phyloP scores from a whole-genome alignment of 2,888 invertebrate species.

The Corythucha ciliata region DNA sequence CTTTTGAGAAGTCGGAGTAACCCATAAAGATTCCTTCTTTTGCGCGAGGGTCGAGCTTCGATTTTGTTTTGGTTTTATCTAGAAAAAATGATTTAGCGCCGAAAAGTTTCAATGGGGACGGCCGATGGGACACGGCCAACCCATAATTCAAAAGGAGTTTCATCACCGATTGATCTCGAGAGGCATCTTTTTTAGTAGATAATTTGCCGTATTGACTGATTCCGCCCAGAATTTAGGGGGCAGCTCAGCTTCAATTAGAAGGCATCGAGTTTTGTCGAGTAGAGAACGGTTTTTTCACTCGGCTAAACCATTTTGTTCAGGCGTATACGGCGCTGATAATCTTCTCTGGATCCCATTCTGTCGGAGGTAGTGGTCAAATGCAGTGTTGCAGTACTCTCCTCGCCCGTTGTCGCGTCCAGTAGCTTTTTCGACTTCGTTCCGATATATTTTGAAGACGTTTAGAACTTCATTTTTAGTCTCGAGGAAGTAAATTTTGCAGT shows the following conservation, averaged over 20 bases:
- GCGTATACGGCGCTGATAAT: conserved; percentile 32
- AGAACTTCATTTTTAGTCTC: conserved; percentile 33
- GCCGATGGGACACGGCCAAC: not conserved
- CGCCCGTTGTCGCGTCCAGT: conserved; percentile 22
- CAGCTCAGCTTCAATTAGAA: not conserved
- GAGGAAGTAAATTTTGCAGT: conserved; percentile 33
- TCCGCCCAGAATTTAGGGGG: conserved; percentile 2
- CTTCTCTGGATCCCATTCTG: conserved; percentile 21
- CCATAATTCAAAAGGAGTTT: conserved; percentile 16
- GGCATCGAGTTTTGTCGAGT: conserved; percentile 5
- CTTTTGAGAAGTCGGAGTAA: conserved; percentile 11
- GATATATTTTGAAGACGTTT: conserved; percentile 28
- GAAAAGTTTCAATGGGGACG: not conserved
- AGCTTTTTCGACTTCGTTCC: conserved; percentile 33
- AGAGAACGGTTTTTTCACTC: conserved; percentile 36
- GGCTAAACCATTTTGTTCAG: conserved; percentile 38
- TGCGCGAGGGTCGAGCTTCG: conserved; percentile 1
- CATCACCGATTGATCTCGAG: conserved; percentile 4
- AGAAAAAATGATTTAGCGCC: not conserved
- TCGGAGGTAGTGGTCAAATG: conserved; percentile 7
- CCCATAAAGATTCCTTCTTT: conserved; percentile 6
- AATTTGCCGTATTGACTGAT: not conserved
- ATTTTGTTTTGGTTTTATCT: not conserved
- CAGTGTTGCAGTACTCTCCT: conserved; percentile 8
- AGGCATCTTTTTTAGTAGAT: conserved; percentile 4